A percentile compares a stretch with the other conserved stretches of the same genome.
These are phyloP conservation scores for Luperina testacea DNA, from an alignment of 2,888 invertebrate genomes.

Conservation along the genomic window DNA sequence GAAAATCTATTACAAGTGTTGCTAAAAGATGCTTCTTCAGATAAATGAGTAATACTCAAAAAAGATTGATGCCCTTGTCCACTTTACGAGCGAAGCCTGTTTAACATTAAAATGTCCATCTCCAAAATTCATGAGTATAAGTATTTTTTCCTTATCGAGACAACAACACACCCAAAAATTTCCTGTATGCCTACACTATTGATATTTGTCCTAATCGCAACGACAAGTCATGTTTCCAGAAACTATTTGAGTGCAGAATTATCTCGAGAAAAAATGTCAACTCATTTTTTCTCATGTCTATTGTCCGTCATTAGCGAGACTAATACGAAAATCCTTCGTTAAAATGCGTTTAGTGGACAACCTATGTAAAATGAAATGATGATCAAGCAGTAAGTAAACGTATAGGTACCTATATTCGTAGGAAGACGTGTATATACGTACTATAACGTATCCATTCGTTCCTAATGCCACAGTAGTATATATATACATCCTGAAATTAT, in stretches of 20 bases:
- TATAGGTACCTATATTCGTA: constrained; percentile 4
- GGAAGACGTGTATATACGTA: neutral
- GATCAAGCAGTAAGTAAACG: constrained; percentile 15
- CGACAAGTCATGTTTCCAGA: constrained; percentile 41
- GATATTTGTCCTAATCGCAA: constrained; percentile 9
- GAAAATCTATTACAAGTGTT: constrained; percentile 33
- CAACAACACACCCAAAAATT: constrained; percentile 28
- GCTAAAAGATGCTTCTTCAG: constrained; percentile 1
- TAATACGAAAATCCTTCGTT: constrained; percentile 48
- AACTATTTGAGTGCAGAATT: constrained; percentile 33
- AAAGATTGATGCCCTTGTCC: constrained; percentile 39
- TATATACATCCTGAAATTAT: neutral
- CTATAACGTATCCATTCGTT: constrained; percentile 17
- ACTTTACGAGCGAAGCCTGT: constrained; percentile 51
- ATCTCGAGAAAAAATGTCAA: no score
- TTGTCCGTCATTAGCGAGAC: constrained; percentile 47
- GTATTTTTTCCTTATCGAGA: constrained; percentile 44
- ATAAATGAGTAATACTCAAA: constrained; percentile 46
- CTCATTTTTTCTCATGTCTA: constrained; percentile 49
- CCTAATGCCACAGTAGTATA: neutral
- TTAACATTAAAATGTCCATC: constrained; percentile 33
- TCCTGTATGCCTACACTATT: constrained; percentile 8
- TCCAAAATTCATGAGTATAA: constrained; percentile 30
- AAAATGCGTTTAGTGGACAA: constrained; percentile 23
- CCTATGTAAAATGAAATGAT: constrained; percentile 29